These are phyloP conservation scores for Rhogogaster chlorosoma DNA, from an alignment of 2,888 invertebrate genomes.

Conservation along the genomic window DNA sequence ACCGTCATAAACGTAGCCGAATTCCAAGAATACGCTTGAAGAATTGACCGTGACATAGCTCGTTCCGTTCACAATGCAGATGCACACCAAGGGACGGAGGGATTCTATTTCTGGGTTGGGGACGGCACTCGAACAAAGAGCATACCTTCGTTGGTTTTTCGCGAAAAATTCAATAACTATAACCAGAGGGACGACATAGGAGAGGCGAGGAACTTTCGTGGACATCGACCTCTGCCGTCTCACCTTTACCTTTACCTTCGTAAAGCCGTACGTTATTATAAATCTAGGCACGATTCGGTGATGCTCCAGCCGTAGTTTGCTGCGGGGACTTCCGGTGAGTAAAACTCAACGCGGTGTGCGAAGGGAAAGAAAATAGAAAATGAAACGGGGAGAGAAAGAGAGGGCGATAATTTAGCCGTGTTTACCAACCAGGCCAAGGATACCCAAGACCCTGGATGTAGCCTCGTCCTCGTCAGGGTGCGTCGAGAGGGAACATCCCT, in stretches of 20 bases:
- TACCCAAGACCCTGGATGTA: slow-evolving; percentile 52
- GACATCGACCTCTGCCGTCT: neutral
- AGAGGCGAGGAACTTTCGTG: neutral
- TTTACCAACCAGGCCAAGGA: slow-evolving; percentile 55
- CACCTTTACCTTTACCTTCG: neutral
- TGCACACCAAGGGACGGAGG: neutral
- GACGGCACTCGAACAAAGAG: neutral
- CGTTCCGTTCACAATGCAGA: neutral
- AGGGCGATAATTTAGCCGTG: slow-evolving; percentile 24
- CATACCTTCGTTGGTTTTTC: neutral
- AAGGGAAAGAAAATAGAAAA: neutral
- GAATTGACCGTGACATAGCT: neutral
- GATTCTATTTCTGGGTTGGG: neutral
- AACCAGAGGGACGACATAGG: neutral
- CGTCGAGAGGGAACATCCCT: slow-evolving; percentile 61
- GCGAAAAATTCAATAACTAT: neutral
- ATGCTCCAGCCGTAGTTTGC: slow-evolving; percentile 25
- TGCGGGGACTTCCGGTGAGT: slow-evolving; percentile 37
- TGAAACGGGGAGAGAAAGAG: neutral
- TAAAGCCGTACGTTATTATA: slow-evolving; percentile 18
- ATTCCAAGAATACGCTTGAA: neutral
- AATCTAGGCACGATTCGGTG: slow-evolving; percentile 34
- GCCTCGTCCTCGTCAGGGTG: slow-evolving; percentile 62
- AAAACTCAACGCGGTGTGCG: neutral
- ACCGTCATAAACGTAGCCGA: neutral